A percentile compares a stretch with the other conserved stretches of the same genome.
These are phyloP conservation scores for Lordiphosa stackelbergi DNA, from an alignment of 1,140 invertebrate genomes.

Conservation along the genomic window DNA sequence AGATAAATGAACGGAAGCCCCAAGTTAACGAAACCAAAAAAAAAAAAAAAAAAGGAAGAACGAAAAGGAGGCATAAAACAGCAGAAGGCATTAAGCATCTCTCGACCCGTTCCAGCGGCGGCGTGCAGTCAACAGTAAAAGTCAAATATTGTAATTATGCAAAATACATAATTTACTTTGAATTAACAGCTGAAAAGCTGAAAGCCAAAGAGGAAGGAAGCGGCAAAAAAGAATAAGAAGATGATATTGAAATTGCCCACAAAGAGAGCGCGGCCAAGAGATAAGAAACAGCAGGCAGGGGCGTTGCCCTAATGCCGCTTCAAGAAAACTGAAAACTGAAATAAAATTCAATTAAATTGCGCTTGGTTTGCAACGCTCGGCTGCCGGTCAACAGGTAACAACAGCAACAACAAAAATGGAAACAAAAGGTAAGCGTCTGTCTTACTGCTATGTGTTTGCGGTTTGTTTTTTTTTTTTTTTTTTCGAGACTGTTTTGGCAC, in stretches of 20 bases:
- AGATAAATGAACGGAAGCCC: conserved; percentile 52
- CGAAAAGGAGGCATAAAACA: conserved; percentile 20
- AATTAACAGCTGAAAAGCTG: conserved; percentile 67
- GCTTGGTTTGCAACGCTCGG: conserved; percentile 50
- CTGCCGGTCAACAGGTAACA: conserved; percentile 33
- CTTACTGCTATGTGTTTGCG: conserved; percentile 24
- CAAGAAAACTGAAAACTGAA: conserved; percentile 47
- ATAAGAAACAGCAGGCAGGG: conserved; percentile 29
- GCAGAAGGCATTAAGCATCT: conserved; percentile 14
- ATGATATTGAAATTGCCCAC: conserved; percentile 59
- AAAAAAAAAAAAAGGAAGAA: conserved; percentile 12
- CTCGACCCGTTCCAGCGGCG: conserved; percentile 8
- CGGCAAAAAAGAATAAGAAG: conserved; percentile 16
- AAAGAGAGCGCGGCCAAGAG: conserved; percentile 25
- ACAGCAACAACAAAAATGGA: neutral
- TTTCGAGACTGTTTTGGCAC: conserved; percentile 48
- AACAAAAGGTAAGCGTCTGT: conserved; percentile 30
- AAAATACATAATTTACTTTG: conserved; percentile 76
- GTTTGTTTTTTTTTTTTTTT: conserved; percentile 14
- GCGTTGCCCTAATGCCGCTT: conserved; percentile 67
- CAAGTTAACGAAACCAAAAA: conserved; percentile 9
- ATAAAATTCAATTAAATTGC: conserved; percentile 74
- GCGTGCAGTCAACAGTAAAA: conserved; percentile 72
- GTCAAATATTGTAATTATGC: conserved; percentile 75
- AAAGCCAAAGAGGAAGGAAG: conserved; percentile 17